Conservation (phyloP, 64 coral and sea anemone genomes). For the Acropora yongei region DNA sequence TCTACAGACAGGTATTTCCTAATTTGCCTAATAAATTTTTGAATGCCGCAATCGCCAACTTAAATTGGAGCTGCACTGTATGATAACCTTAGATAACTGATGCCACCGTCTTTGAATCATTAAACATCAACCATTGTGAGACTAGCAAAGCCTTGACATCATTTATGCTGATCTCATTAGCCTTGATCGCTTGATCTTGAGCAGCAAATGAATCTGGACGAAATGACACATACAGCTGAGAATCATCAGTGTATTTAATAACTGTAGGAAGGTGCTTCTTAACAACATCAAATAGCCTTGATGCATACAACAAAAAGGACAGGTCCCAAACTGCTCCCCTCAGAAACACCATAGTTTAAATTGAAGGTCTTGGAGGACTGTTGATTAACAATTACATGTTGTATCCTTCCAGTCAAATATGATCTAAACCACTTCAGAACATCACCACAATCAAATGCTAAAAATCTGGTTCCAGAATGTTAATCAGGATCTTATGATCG, state of each 20-base stretch:
- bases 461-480: too few species aligned
- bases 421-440: too few species aligned
- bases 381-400: too few species aligned
- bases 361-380: too few species aligned
- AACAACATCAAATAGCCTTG: not conserved
- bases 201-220: not conserved
- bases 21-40: too few species aligned
- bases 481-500: too few species aligned
- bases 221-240: not conserved
- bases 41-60: too few species aligned
- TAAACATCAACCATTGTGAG: not conserved
- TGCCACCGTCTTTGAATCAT: not conserved
- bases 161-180: not conserved
- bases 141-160: not conserved
- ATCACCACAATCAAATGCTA: too few species aligned
- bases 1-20: too few species aligned
- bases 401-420: too few species aligned
- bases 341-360: not conserved
- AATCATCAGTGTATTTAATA: not conserved
- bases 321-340: not conserved
- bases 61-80: too few species aligned
- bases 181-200: not conserved
- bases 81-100: not conserved
- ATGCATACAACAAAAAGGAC: not conserved
- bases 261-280: not conserved